phyloP scores from a whole-genome alignment of 2,888 invertebrate genomes.

The Cryptocephalus primarius region DNA sequence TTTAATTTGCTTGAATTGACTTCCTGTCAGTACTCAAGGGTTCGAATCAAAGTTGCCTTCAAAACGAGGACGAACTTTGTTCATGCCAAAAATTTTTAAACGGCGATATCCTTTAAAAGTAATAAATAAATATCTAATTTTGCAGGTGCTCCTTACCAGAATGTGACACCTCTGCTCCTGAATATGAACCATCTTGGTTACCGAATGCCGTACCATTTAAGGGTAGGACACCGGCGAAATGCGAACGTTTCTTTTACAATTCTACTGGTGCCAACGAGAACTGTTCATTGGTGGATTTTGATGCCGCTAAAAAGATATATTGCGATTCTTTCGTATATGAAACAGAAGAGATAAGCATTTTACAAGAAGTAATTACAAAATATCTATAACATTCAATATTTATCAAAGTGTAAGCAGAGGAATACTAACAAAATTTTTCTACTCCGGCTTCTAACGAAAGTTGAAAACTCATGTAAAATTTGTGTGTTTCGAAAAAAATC shows the following conservation, averaged over 20 bases:
- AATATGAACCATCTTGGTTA: conserved; percentile 28
- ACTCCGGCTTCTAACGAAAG: too few relatives aligned
- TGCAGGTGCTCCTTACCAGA: conserved; percentile 32
- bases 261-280: conserved; percentile 7
- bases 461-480: too few relatives aligned
- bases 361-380: conserved; percentile 23
- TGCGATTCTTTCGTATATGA: conserved; percentile 25
- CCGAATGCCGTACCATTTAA: conserved; percentile 29
- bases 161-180: conserved; percentile 23
- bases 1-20: too few relatives aligned
- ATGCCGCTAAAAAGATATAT: conserved; percentile 11
- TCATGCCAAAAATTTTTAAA: too few relatives aligned
- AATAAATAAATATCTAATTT: conserved; percentile 2
- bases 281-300: conserved; percentile 18
- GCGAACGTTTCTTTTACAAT: conserved; percentile 15
- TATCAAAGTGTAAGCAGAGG: not conserved
- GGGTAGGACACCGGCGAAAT: conserved; percentile 22
- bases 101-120: too few relatives aligned
- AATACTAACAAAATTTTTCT: too few relatives aligned
- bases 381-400: not conserved
- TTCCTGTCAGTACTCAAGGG: too few relatives aligned
- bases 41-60: too few relatives aligned
- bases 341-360: conserved; percentile 22
- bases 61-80: too few relatives aligned
- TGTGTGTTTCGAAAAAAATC: too few relatives aligned